Evolutionary conservation across 2,888 invertebrate species (phyloP).

Genomic region (Apomyelois bistriatella): DNA sequence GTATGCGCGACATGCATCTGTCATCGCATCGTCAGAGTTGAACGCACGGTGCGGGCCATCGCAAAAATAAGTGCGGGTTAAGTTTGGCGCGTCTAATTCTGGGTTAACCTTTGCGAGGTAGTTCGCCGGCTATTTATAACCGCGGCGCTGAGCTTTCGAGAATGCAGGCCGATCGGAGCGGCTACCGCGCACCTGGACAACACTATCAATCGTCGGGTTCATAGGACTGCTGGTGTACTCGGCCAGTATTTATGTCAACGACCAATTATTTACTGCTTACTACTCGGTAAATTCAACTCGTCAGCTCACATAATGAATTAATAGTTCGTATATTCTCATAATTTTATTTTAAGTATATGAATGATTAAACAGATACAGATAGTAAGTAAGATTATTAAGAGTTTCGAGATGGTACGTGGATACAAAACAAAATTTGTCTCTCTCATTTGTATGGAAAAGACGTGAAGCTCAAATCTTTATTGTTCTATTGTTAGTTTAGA

Average conservation of each 20-base stretch:
- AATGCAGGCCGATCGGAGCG: conserved; percentile 37
- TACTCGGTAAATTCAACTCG: neutral
- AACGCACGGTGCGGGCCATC: conserved; percentile 32
- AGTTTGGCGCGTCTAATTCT: conserved; percentile 69
- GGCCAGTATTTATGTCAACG: conserved; percentile 3
- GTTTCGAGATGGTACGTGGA: too few relatives aligned
- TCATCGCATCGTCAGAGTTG: conserved; percentile 23
- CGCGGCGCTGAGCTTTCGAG: conserved; percentile 38
- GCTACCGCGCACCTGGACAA: conserved; percentile 20
- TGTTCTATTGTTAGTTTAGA: conserved; percentile 1
- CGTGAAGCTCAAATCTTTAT: neutral
- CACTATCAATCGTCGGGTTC: conserved; percentile 2
- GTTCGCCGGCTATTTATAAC: conserved; percentile 56
- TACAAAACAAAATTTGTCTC: too few relatives aligned
- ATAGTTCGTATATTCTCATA: too few relatives aligned
- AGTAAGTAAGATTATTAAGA: too few relatives aligned
- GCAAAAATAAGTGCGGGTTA: conserved; percentile 69
- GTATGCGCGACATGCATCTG: conserved; percentile 12
- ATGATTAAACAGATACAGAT: too few relatives aligned
- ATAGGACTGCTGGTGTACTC: neutral
- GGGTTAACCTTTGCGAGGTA: conserved; percentile 68
- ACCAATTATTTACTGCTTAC: neutral
- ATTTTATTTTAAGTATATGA: too few relatives aligned
- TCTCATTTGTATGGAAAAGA: neutral
- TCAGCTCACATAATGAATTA: neutral